phyloP scores from a whole-genome alignment of 2,888 invertebrate species.

The Lucinisca nassula region DNA sequence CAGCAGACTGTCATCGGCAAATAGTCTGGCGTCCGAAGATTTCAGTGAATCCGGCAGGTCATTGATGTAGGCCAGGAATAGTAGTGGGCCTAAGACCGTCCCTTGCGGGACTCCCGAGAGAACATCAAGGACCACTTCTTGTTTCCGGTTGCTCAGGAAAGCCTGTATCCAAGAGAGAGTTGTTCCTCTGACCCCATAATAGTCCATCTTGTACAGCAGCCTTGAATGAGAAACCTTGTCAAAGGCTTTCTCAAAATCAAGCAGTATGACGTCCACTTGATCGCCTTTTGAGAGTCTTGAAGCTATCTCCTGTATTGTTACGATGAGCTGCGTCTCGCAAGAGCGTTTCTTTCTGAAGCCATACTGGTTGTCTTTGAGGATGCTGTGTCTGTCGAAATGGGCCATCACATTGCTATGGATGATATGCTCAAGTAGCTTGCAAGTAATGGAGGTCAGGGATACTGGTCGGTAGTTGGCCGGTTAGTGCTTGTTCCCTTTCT shows the following conservation, averaged over 20 bases:
- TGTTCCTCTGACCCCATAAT: slow-evolving; percentile 18
- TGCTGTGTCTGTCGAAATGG: not conserved
- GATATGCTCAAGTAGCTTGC: too few species aligned
- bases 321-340: slow-evolving; percentile 25
- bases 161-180: slow-evolving; percentile 2
- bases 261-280: slow-evolving; percentile 18
- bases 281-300: not conserved
- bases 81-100: slow-evolving; percentile 38
- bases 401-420: too few species aligned
- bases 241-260: slow-evolving; percentile 40
- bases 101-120: slow-evolving; percentile 38
- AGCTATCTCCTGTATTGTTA: slow-evolving; percentile 23
- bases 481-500: slow-evolving; percentile 19
- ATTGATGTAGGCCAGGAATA: slow-evolving; percentile 21
- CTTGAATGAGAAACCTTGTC: too few species aligned
- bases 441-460: slow-evolving; percentile 3
- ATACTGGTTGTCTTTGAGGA: slow-evolving; percentile 24
- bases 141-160: slow-evolving; percentile 26
- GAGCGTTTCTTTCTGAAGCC: too few species aligned
- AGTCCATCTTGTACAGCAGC: slow-evolving; percentile 14
- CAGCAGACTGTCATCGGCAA: not conserved
- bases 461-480: not conserved
- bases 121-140: slow-evolving; percentile 17
- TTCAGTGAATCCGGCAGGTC: slow-evolving; percentile 11
- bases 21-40: not conserved